Evolutionary conservation across 2,888 invertebrate species (phyloP).

Genomic region (Sminthurinus aureus): DNA sequence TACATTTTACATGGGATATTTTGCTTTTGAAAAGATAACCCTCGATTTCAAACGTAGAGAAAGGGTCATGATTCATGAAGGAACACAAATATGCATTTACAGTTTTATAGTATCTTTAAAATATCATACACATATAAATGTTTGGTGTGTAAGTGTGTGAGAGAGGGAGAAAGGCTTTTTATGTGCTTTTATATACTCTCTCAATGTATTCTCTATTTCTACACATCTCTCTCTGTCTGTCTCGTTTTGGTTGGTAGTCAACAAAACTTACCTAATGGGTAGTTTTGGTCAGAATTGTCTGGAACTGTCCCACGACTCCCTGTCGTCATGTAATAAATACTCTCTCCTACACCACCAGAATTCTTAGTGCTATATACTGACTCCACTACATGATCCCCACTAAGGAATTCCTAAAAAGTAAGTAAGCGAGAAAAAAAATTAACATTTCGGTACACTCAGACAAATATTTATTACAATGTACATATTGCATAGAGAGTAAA

Average conservation of each 20-base stretch:
- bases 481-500: background rate
- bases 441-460: slow-evolving; percentile 8
- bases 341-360: slow-evolving; percentile 31
- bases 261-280: slow-evolving; percentile 54
- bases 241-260: background rate
- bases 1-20: too few relatives aligned
- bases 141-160: slow-evolving; percentile 26
- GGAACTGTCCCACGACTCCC: slow-evolving; percentile 47
- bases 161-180: background rate
- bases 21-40: too few relatives aligned
- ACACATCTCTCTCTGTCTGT: background rate
- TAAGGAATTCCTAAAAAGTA: slow-evolving; percentile 55
- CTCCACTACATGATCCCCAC: slow-evolving; percentile 54
- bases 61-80: too few relatives aligned
- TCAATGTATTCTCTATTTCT: background rate
- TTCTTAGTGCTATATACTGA: slow-evolving; percentile 44
- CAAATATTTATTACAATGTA: background rate
- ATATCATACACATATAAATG: too few relatives aligned
- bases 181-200: background rate
- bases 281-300: slow-evolving; percentile 53
- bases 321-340: slow-evolving; percentile 45
- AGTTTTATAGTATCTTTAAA: too few relatives aligned
- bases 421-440: slow-evolving; percentile 16
- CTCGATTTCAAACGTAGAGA: too few relatives aligned
- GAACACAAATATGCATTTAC: too few relatives aligned